Evolutionary conservation across 2,113 vertebrate genomes (phyloP).

Genomic region (Bos taurus): ARS-UCD2.0 NC_037343.1:15266501-15267000

Average conservation of each 20-base stretch:
- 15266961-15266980: not conserved
- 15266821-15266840: not conserved
- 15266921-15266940: not conserved
- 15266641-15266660: not conserved
- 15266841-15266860: not conserved
- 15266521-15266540: not conserved
- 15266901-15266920: fast-evolving
- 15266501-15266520: not conserved
- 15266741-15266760: not conserved
- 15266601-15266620: not conserved
- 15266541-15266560: not conserved
- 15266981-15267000: not conserved
- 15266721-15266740: not conserved
- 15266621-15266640: not conserved
- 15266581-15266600: not conserved
- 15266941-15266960: not conserved
- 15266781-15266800: not conserved
- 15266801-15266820: not conserved
- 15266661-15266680: not conserved
- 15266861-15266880: not conserved
- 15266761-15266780: not conserved
- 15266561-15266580: not conserved
- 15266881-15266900: not conserved
- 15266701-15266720: not conserved
- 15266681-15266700: not conserved